A percentile compares a stretch with the other conserved stretches of the same genome.
These are phyloP conservation scores for Drosophila quinaria DNA, from an alignment of 2,888 invertebrate genomes.

Conservation along the genomic window DNA sequence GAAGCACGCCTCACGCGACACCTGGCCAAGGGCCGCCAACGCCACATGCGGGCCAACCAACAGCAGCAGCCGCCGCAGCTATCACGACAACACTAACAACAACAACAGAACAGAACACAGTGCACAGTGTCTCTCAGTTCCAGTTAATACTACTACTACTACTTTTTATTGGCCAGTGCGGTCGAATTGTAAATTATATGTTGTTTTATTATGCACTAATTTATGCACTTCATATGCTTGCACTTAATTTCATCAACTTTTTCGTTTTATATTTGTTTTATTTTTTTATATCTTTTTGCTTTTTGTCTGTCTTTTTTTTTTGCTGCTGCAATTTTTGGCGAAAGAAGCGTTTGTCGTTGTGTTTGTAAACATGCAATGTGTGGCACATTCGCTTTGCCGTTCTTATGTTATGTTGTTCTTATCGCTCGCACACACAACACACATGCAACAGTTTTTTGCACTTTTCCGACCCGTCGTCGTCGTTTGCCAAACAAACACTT, in stretches of 20 bases:
- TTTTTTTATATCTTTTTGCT: conserved; percentile 13
- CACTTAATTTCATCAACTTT: not conserved
- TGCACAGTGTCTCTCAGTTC: not conserved
- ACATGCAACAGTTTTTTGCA: conserved; percentile 51
- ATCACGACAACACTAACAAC: not conserved
- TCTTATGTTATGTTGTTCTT: conserved; percentile 12
- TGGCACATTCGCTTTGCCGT: conserved; percentile 54
- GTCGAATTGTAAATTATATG: not conserved
- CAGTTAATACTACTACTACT: conserved; percentile 1
- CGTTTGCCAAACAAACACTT: conserved; percentile 28
- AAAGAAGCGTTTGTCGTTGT: conserved; percentile 51
- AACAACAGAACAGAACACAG: not conserved
- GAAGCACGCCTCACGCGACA: conserved; percentile 42
- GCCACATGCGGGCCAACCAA: conserved; percentile 66
- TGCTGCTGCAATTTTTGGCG: conserved; percentile 54
- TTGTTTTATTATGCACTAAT: not conserved
- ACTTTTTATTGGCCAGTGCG: not conserved
- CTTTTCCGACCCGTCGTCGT: conserved; percentile 12
- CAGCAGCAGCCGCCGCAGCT: conserved; percentile 24
- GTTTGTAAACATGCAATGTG: conserved; percentile 67
- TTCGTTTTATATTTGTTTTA: conserved; percentile 9
- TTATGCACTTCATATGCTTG: not conserved
- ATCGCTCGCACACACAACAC: conserved; percentile 33
- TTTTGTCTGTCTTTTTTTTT: conserved; percentile 23
- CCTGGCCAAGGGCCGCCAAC: conserved; percentile 52